Base-by-base conservation (phyloP, 2,888 invertebrate species). In the Hirtodrosophila histrioides region DNA sequence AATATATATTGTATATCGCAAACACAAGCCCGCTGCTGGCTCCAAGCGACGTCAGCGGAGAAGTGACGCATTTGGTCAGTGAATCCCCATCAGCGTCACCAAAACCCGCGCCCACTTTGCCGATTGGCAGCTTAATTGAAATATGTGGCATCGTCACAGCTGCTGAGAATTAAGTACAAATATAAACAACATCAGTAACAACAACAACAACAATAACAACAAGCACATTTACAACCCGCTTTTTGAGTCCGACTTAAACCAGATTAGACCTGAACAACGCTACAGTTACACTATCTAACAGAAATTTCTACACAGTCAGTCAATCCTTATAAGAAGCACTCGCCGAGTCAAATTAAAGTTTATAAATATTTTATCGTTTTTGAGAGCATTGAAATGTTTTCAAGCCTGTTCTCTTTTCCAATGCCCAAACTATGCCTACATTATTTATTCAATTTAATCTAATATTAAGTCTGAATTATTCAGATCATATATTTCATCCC, bases 61-160 rank as follows among this genome's bases (percentile, higher is more conserved):
- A 43, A 41, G 51, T 87, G 87, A 81, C 80, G 80, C 80, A 81
- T 60, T 62, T 81, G 68, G 50, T 55, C 55, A 68, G 82, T 50
- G 65, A 66, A 74, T 66, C 49, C 74, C 78, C 39, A 62, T 44
- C 60, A 39, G 64, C 87, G 82, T 81, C 88, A 87, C 56, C 55
- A 41, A 17, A 36, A 31, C 45, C 63, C 57, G 68, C 62, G 50
- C 54, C 68, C 74, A 71, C 51, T 43, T 27, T 11, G 37, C 33
- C 49, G 63, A 68, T 66, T 69, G 58, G 41, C 63, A 37, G 43
- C 48, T 61, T 73, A 67, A 78, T 72, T 79, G 62, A 71, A 64
- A 71, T 45, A 65, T 65, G 60, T 58, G 64, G 55, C 62, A 62
- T 29, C 60, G 65, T 66, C 61, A 54, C 56, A 65, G 41, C 65